phyloP scores from a whole-genome alignment of 2,797 vertebrate species.

The Hipposideros larvatus region DNA sequence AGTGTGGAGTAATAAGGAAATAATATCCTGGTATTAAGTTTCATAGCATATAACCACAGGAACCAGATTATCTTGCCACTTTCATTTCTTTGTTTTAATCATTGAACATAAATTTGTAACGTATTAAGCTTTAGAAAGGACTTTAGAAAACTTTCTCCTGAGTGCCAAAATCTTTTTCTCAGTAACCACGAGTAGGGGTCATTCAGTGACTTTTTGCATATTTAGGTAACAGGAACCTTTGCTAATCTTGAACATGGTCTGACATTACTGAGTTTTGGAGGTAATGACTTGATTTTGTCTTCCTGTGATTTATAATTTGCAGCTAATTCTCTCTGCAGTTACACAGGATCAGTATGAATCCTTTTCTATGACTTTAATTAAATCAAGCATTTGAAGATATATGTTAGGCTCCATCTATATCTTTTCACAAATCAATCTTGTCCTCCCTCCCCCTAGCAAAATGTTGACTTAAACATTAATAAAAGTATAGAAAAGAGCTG shows the following conservation, averaged over 20 bases:
- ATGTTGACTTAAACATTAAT: slow-evolving; percentile 79
- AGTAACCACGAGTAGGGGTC: slow-evolving; percentile 24
- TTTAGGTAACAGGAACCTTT: slow-evolving; percentile 65
- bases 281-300: slow-evolving; percentile 66
- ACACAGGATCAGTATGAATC: slow-evolving; percentile 62
- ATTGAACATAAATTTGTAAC: slow-evolving; percentile 62
- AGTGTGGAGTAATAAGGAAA: slow-evolving; percentile 52
- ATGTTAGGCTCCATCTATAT: slow-evolving; percentile 45
- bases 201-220: slow-evolving; percentile 49
- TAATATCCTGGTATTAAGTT: slow-evolving; percentile 53
- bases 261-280: slow-evolving; percentile 63
- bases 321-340: slow-evolving; percentile 64
- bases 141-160: slow-evolving; percentile 56
- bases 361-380: slow-evolving; percentile 61
- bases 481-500: slow-evolving; percentile 79
- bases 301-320: slow-evolving; percentile 67
- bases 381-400: slow-evolving; percentile 63
- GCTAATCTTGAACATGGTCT: slow-evolving; percentile 34
- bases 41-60: slow-evolving; percentile 51
- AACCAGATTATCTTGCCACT: slow-evolving; percentile 65
- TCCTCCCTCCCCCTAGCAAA: neutral
- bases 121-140: slow-evolving; percentile 56
- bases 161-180: slow-evolving; percentile 50
- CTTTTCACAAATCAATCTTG: slow-evolving; percentile 62
- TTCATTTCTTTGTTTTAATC: slow-evolving; percentile 66